Conservation (phyloP, 2,797 vertebrate species). For the Sebastes oblongus region DNA sequence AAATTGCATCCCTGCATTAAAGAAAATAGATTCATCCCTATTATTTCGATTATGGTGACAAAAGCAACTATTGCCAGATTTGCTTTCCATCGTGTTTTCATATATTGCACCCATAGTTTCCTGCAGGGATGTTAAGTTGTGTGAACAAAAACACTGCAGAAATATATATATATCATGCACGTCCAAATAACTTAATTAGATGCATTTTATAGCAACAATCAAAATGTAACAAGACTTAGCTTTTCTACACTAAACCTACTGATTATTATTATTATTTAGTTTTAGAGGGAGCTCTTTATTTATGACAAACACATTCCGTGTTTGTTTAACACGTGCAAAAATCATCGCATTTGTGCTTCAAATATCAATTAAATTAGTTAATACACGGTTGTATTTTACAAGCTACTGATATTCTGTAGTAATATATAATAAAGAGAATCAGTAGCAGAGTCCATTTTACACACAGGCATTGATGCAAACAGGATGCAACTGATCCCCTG, state of each 20-base stretch:
- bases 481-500: slow-evolving; percentile 45
- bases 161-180: not conserved
- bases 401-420: not conserved
- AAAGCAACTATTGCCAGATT: not conserved
- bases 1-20: not conserved
- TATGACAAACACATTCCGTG: not conserved
- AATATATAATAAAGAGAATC: not conserved
- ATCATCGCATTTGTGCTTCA: not conserved
- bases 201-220: not conserved
- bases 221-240: not conserved
- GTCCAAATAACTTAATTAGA: not conserved
- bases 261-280: not conserved
- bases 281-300: not conserved
- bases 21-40: not conserved
- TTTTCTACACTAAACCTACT: not conserved
- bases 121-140: not conserved
- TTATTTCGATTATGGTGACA: not conserved
- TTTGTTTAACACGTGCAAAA: not conserved
- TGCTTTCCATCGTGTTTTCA: not conserved
- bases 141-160: not conserved
- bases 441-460: not conserved
- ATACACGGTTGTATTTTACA: not conserved
- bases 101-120: not conserved
- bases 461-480: slow-evolving; percentile 34
- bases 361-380: not conserved